A percentile compares a stretch with the other conserved stretches of the same genome.
Evolutionary conservation across 2,113 vertebrate genomes (phyloP).

Genomic region (Muntiacus muntjak): DNA sequence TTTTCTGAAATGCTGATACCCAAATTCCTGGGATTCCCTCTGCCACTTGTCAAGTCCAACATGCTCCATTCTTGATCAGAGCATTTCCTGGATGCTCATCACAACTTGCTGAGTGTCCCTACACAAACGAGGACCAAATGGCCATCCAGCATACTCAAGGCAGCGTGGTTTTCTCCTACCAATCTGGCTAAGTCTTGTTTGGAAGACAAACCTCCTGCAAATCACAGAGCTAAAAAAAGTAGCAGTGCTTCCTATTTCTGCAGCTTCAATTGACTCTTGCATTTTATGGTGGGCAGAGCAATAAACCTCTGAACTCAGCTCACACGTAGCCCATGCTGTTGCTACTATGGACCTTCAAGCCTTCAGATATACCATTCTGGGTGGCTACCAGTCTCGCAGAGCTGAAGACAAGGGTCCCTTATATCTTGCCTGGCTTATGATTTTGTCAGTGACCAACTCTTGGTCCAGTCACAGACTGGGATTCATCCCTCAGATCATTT

Average conservation of each 20-base stretch:
- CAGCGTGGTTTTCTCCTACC: background rate
- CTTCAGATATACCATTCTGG: background rate
- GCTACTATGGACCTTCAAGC: rapidly evolving
- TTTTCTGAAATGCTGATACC: background rate
- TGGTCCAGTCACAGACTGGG: background rate
- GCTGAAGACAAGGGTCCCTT: background rate
- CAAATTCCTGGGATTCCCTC: background rate
- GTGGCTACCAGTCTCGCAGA: background rate
- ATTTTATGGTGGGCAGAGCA: background rate
- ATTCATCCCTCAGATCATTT: background rate
- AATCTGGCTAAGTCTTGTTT: background rate
- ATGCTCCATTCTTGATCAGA: background rate
- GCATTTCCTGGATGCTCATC: background rate
- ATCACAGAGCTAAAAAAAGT: background rate
- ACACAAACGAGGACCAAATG: background rate
- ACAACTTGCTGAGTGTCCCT: background rate
- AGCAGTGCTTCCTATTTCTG: background rate
- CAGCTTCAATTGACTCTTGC: too few relatives aligned
- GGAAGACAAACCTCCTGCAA: background rate
- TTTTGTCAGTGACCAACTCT: background rate
- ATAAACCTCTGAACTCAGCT: background rate
- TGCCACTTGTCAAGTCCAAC: background rate
- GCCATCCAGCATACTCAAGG: rapidly evolving
- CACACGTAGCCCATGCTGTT: rapidly evolving
- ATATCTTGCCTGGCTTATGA: background rate